Evolutionary conservation across 2,888 invertebrate genomes (phyloP).

Genomic region (Stenolophus ochropezus): DNA sequence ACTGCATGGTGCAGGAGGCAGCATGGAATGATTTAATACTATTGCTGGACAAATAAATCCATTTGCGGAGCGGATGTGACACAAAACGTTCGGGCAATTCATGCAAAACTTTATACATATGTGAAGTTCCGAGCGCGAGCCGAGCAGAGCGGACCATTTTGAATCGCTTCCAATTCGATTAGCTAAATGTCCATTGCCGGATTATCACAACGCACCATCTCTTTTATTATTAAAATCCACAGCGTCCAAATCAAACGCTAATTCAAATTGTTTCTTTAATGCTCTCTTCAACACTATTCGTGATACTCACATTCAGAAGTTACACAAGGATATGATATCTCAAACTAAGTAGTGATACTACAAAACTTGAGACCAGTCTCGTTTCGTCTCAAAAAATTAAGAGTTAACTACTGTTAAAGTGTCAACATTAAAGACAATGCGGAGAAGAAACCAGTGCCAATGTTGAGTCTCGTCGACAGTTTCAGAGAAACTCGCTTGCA

Average conservation of each 20-base stretch:
- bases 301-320: neutral
- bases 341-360: too few species aligned
- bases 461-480: too few species aligned
- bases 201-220: slow-evolving; percentile 51
- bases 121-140: slow-evolving; percentile 30
- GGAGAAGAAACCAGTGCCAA: too few species aligned
- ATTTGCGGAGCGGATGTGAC: slow-evolving; percentile 58
- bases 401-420: too few species aligned
- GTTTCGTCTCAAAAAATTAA: too few species aligned
- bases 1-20: slow-evolving; percentile 17
- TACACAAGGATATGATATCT: neutral
- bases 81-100: slow-evolving; percentile 56
- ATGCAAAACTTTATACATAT: slow-evolving; percentile 58
- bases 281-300: neutral
- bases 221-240: slow-evolving; percentile 57
- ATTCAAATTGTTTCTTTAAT: neutral
- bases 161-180: slow-evolving; percentile 59
- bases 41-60: slow-evolving; percentile 59
- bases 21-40: slow-evolving; percentile 57
- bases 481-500: too few species aligned
- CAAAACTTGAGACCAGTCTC: too few species aligned
- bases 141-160: slow-evolving; percentile 13
- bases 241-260: slow-evolving; percentile 28
- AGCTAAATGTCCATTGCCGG: slow-evolving; percentile 57
- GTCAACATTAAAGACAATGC: too few species aligned